A percentile compares a stretch with the other conserved stretches of the same genome.
Evolutionary conservation across 1,140 invertebrate species (phyloP).

Genomic region (Nilaparvata lugens): DNA sequence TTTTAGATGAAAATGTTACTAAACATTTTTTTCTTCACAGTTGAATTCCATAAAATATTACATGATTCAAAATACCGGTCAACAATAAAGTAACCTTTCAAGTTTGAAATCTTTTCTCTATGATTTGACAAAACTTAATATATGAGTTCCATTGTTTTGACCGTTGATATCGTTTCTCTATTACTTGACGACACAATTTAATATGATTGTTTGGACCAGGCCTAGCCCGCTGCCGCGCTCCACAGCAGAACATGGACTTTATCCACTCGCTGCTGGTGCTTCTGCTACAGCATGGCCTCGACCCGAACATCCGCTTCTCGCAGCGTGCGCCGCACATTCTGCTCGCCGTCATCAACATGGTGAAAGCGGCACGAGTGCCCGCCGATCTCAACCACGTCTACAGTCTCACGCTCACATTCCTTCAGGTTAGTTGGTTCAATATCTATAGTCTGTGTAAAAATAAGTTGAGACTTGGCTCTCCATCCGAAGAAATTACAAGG

Average conservation of each 20-base stretch:
- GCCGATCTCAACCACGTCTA: conserved; percentile 57
- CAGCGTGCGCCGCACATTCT: conserved; percentile 54
- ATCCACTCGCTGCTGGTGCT: conserved; percentile 56
- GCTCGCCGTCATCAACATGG: conserved; percentile 57
- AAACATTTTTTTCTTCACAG: too few relatives aligned
- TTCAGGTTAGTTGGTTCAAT: conserved; percentile 39
- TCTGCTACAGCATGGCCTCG: conserved; percentile 55
- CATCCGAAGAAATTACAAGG: too few relatives aligned
- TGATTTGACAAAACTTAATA: too few relatives aligned
- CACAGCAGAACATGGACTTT: conserved; percentile 57
- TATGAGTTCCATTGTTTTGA: too few relatives aligned
- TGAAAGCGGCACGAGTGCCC: conserved; percentile 53
- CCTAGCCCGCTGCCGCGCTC: conserved; percentile 30
- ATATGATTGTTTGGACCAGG: conserved; percentile 15
- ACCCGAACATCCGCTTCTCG: conserved; percentile 47
- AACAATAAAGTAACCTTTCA: too few relatives aligned
- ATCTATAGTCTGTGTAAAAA: too few relatives aligned
- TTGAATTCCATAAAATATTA: too few relatives aligned
- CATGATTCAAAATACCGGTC: too few relatives aligned
- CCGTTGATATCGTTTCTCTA: not conserved
- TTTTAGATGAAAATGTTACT: too few relatives aligned
- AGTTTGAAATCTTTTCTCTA: too few relatives aligned
- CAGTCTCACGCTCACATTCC: conserved; percentile 52
- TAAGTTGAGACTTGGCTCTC: too few relatives aligned
- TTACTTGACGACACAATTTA: conserved; percentile 50